A percentile compares a stretch with the other conserved stretches of the same genome.
phyloP scores from a whole-genome alignment of 2,797 vertebrate species.

The Taenioides sp. region DNA sequence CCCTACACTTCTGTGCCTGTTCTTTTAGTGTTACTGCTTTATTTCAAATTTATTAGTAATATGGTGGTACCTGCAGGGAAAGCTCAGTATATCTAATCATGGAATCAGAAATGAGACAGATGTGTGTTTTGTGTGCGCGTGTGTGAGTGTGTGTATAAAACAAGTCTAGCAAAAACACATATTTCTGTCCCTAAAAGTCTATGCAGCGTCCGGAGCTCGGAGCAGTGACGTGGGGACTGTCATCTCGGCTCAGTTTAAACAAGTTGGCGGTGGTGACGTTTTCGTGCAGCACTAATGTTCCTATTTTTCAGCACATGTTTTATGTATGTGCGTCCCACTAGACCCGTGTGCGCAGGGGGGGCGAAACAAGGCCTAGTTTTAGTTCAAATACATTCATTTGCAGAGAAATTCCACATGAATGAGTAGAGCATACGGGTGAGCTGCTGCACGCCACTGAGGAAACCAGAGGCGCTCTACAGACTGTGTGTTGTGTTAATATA shows the following conservation, averaged over 20 bases:
- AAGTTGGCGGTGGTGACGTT: slow-evolving; percentile 42
- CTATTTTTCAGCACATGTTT: slow-evolving; percentile 70
- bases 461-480: slow-evolving; percentile 50
- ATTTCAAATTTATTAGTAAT: not conserved
- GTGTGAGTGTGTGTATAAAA: not conserved
- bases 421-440: slow-evolving; percentile 55
- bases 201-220: slow-evolving; percentile 35
- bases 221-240: slow-evolving; percentile 40
- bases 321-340: slow-evolving; percentile 72
- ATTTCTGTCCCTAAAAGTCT: slow-evolving; percentile 26
- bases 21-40: not conserved
- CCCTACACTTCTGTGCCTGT: not conserved
- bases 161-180: not conserved
- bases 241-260: slow-evolving; percentile 44
- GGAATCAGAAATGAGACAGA: not conserved
- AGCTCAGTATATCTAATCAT: not conserved
- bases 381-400: slow-evolving; percentile 71
- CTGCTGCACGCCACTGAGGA: slow-evolving; percentile 29
- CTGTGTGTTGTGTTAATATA: slow-evolving; percentile 33
- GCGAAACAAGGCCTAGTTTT: slow-evolving; percentile 65
- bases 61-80: not conserved
- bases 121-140: not conserved
- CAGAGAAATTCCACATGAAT: slow-evolving; percentile 71
- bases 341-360: slow-evolving; percentile 53
- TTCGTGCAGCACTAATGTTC: slow-evolving; percentile 54